These are phyloP conservation scores for Scomber colias DNA, from an alignment of 2,113 vertebrate genomes.

Conservation along the genomic window DNA sequence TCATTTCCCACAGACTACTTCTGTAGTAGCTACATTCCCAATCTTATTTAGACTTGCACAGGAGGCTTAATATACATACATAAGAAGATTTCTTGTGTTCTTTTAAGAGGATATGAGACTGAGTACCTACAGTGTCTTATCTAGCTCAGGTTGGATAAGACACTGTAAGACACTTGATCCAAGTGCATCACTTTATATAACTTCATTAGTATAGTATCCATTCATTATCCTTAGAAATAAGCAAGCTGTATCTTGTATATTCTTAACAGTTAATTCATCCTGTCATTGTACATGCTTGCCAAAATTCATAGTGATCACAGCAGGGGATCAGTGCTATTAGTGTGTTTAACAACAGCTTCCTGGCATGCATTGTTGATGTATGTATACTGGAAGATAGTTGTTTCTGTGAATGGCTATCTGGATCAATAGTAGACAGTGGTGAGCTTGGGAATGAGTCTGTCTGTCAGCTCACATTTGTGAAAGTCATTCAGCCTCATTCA, in stretches of 20 bases:
- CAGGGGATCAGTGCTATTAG: not conserved
- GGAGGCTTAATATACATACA: conserved; percentile 5
- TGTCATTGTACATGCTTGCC: not conserved
- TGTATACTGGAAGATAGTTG: conserved; percentile 61
- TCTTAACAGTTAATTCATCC: not conserved
- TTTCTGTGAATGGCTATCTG: conserved; percentile 37
- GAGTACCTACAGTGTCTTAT: not conserved
- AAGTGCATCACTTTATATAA: conserved; percentile 1
- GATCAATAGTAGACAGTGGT: conserved; percentile 73
- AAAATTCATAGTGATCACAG: not conserved
- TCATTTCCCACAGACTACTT: conserved; percentile 49
- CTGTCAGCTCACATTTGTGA: conserved; percentile 38
- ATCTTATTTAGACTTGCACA: conserved; percentile 32
- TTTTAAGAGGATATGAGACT: conserved; percentile 25
- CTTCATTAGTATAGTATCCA: conserved; percentile 2
- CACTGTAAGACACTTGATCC: not conserved
- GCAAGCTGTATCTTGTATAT: not conserved
- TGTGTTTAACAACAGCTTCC: conserved; percentile 33
- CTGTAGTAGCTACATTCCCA: conserved; percentile 14
- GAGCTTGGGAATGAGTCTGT: conserved; percentile 17
- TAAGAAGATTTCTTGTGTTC: conserved; percentile 27
- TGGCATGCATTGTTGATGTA: conserved; percentile 46
- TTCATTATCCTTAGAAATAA: not conserved
- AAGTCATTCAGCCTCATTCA: conserved; percentile 39
- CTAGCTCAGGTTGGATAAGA: not conserved